Base-by-base conservation (phyloP, 2,888 invertebrate genomes). In the Platypus cylindrus region DNA sequence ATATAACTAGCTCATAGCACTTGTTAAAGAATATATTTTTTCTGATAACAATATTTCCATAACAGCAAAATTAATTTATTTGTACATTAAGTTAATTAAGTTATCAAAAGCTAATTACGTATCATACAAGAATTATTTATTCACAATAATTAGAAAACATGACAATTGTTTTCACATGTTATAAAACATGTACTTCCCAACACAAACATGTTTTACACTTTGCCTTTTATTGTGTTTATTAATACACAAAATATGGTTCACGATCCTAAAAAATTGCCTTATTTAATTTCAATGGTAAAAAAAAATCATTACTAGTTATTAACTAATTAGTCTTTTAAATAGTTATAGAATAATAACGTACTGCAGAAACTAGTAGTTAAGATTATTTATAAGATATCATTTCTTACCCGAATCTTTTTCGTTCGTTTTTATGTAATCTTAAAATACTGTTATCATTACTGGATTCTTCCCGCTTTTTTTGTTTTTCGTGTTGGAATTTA, bases 401-500 rank as follows among this genome's bases (percentile, higher is more conserved):
- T 18, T 30, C 44, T 39, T 32, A 48, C 47, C 43, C 42, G 22
- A 41, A 26, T 32, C 34, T 38, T 34, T 34, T 43, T 32, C 38
- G 22, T 35, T 40, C 43, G 17, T 45, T 37, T 29, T 47, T 47
- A 30, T 55, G 55, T 25, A 55, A 40, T 37, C 49, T 50, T 36
- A 50, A 43, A 20, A 53, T 40, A 24, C 40, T 45, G 30, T 36
- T 46, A 17, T 44, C 45, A 16, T 45, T 46, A 32, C 43, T 44
- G 29, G 46, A 32, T 9, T 36, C 24, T 15, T 44, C 41, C 23
- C 47, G 50, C 16, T 41, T 36, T 28, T 49, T 51, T n/a, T 46
- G 38, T 28, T 55, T 55, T 38, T 55, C 55, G 27, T 55, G 55
- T 9, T 50, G 48, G 37, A 54, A 55, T 32, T 55, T 55, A 34